These are phyloP conservation scores for Lutjanus argentimaculatus DNA, from an alignment of 2,797 vertebrate genomes.

Conservation along the genomic window DNA sequence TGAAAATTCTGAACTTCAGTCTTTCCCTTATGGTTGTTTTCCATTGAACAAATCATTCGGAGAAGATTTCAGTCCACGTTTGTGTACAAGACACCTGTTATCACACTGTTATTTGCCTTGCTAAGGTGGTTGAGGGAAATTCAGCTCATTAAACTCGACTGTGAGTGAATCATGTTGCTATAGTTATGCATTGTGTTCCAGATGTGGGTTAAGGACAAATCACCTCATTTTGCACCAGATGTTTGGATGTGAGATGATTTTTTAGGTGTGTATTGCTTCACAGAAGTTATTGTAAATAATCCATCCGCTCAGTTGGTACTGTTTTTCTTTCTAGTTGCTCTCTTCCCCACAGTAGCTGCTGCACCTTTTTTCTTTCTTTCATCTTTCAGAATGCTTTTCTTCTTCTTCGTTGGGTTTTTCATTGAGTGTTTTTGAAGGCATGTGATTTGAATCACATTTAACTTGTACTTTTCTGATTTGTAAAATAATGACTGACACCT, in stretches of 20 bases:
- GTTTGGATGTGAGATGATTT: slow-evolving; percentile 34
- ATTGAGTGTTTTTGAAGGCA: slow-evolving; percentile 62
- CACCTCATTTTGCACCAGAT: slow-evolving; percentile 21
- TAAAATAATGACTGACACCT: slow-evolving; percentile 57
- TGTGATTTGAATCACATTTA: slow-evolving; percentile 68
- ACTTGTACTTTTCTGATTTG: slow-evolving; percentile 61
- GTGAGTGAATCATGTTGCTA: slow-evolving; percentile 28
- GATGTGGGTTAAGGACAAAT: slow-evolving; percentile 41
- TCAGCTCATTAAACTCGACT: slow-evolving; percentile 25
- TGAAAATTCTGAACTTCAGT: neutral
- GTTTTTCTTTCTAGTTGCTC: slow-evolving; percentile 43
- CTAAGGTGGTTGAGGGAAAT: slow-evolving; percentile 41
- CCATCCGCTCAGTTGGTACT: slow-evolving; percentile 37
- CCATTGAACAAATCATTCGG: slow-evolving; percentile 24
- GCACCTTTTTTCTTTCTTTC: slow-evolving; percentile 25
- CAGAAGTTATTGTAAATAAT: slow-evolving; percentile 67
- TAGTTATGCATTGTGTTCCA: slow-evolving; percentile 29
- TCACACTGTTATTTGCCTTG: slow-evolving; percentile 57
- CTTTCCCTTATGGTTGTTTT: slow-evolving; percentile 14
- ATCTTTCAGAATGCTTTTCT: slow-evolving; percentile 43
- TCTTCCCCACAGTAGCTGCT: slow-evolving; percentile 33
- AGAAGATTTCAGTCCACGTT: slow-evolving; percentile 22
- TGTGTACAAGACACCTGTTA: slow-evolving; percentile 21
- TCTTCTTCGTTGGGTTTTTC: slow-evolving; percentile 42
- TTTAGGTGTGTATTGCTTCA: slow-evolving; percentile 44